Base-by-base conservation (phyloP, 2,113 vertebrate species). In the Callionymus lyra region DNA sequence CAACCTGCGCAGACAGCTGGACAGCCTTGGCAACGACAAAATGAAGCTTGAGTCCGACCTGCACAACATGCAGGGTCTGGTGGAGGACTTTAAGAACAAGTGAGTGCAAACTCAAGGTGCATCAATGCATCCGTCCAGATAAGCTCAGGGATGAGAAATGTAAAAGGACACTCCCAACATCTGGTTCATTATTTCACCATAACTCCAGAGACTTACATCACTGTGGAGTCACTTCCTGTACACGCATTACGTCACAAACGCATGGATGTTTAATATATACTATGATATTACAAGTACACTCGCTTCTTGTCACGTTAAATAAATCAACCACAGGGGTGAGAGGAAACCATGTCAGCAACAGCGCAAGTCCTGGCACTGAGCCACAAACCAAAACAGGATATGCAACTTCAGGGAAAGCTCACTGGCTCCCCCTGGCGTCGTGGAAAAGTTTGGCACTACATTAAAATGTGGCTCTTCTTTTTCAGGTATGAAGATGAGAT, bases 81-180 rank as follows among this genome's bases (percentile, higher is more conserved):
- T 94, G 10, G 93, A 98, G 68, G 93, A 98, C 73, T 93, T 93
- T 63, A 98, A 93, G 82, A 92, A 89, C 82, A 96, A 91, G 93
- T 98, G 79, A 86, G 91, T 56, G 14, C 36, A 1, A 13, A 16
- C 2, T 11, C 1, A 14, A 1, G 12, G 16, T 17, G 12, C 27
- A 10, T n/a, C n/a, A n/a, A n/a, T n/a, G n/a, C n/a, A 15, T 11
- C 6, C 21, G 5, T 0, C 21, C 21, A n/a, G 21, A 27, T 27
- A n/a, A n/a, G n/a, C n/a, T n/a, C n/a, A n/a, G n/a, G n/a, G n/a
- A n/a, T n/a, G n/a, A n/a, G 21, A 27, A 27, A 27, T 27, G 21
- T 27, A 27, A 37, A 12, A 38, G 50, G 34, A 67, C 38, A 60
- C 72, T 70, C 77, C 72, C 76, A 43, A 48, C 59, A 75, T 66